A percentile compares a stretch with the other conserved stretches of the same genome.
phyloP scores from a whole-genome alignment of 1,140 invertebrate genomes.

The Pseudoatta argentina region DNA sequence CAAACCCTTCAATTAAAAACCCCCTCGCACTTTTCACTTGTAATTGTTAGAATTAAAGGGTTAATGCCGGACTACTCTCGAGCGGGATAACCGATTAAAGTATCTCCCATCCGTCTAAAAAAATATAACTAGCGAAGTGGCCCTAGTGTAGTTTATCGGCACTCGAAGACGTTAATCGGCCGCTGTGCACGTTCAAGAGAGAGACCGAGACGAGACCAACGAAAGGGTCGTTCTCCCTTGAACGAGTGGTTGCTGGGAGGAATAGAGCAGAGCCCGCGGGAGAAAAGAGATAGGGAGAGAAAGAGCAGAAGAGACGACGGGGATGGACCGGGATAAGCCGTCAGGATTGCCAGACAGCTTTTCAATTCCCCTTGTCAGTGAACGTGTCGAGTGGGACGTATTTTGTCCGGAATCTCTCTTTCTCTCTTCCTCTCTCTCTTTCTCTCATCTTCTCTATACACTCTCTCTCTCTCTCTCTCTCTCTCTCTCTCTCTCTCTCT shows the following conservation, averaged over 20 bases:
- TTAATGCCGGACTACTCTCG: constrained; percentile 39
- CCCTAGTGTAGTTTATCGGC: constrained; percentile 56
- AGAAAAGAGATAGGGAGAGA: constrained; percentile 5
- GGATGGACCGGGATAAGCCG: constrained; percentile 80
- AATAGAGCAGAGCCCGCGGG: background rate
- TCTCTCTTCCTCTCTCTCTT: constrained; percentile 37
- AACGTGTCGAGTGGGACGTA: constrained; percentile 82
- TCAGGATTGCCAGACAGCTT: constrained; percentile 84
- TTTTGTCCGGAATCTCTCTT: constrained; percentile 70
- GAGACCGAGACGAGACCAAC: constrained; percentile 19
- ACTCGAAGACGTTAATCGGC: constrained; percentile 63
- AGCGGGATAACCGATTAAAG: constrained; percentile 28
- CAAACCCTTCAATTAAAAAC: constrained; percentile 37
- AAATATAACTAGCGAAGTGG: constrained; percentile 66
- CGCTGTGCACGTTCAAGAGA: constrained; percentile 27
- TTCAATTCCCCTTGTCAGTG: constrained; percentile 85
- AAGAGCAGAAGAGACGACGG: constrained; percentile 31
- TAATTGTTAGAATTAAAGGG: constrained; percentile 22
- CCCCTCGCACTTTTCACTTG: constrained; percentile 15
- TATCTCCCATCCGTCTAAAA: constrained; percentile 34
- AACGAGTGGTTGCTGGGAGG: constrained; percentile 33
- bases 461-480: constrained; percentile 26
- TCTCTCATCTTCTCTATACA: background rate
- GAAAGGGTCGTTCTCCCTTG: constrained; percentile 46
- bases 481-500: background rate